phyloP scores from a whole-genome alignment of 1,140 invertebrate species.

The Macrobrachium nipponense region DNA sequence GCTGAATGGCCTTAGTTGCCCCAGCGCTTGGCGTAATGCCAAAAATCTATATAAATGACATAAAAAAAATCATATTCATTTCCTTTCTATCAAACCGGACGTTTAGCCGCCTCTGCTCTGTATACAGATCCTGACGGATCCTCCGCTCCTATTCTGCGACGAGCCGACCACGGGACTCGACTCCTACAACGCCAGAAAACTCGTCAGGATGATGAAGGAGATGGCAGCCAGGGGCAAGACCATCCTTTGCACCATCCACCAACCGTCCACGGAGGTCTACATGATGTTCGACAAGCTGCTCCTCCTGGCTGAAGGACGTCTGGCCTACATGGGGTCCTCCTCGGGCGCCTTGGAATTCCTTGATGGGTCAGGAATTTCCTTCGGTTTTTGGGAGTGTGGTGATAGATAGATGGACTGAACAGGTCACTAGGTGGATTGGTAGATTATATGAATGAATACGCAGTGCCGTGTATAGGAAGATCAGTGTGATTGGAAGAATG shows the following conservation, averaged over 20 bases:
- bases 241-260: slow-evolving; percentile 87
- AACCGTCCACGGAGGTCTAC: slow-evolving; percentile 87
- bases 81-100: too few species aligned
- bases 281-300: slow-evolving; percentile 84
- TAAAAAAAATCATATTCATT: too few species aligned
- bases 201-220: slow-evolving; percentile 74
- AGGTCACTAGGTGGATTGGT: too few species aligned
- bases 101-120: neutral
- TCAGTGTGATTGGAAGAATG: too few species aligned
- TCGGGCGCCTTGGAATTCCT: slow-evolving; percentile 69
- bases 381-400: too few species aligned
- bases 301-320: slow-evolving; percentile 80
- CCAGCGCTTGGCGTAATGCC: too few species aligned
- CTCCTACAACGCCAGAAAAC: slow-evolving; percentile 73
- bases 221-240: slow-evolving; percentile 78
- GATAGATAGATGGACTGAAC: too few species aligned
- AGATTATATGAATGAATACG: too few species aligned
- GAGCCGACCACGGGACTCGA: slow-evolving; percentile 76
- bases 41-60: too few species aligned
- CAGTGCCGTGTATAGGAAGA: too few species aligned
- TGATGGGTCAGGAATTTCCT: slow-evolving; percentile 65
- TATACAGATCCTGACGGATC: slow-evolving; percentile 72
- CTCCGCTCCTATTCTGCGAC: slow-evolving; percentile 74
- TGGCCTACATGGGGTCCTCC: slow-evolving; percentile 81
- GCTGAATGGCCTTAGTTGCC: too few species aligned